Evolutionary conservation across 2,888 invertebrate species (phyloP), one percentile per base, ranked within the genome.

Genomic region (Drosophila anomalata): DNA sequence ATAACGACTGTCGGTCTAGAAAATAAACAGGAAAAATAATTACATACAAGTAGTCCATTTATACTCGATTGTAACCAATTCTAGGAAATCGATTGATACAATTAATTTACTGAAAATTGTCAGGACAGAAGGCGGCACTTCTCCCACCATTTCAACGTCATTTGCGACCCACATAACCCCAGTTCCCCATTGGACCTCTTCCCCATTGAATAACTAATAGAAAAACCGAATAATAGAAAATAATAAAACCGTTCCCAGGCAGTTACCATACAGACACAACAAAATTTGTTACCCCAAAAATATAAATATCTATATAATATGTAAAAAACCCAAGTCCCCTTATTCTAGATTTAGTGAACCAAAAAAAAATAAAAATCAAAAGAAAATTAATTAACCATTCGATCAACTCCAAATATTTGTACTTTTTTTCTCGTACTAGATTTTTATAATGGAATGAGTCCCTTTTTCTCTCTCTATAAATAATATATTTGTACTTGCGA

Each of bases 361-460:
- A n/a, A 50, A 29, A 33, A 33, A 42, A n/a, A 53, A 65, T 51
- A 22, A 50, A 41, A n/a, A 36, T 9, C 6, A 53, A 54, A 29
- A 1, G 24, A 20, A 61, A 55, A 29, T 29, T 29, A 29, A 29
- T 29, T 29, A 26, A 57, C 29, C 47, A 20, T 48, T 59, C 39
- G 8, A 51, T 44, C 24, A 60, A 50, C n/a, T 60, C 26, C 54
- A 39, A 52, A 41, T 29, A 51, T 52, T 31, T 71, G 48, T 59
- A 54, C 24, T 36, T 69, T 69, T 59, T 52, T 56, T 55, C 33
- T 22, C 52, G 55, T 26, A 61, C 44, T 55, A 52, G 71, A 55
- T 47, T 59, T 70, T 52, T 12, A 48, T 53, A 68, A 58, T 58
- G 65, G 65, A 65, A 65, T 65, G 65, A 65, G 66, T 22, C 65